These are phyloP conservation scores for Coleophora deauratella DNA, from an alignment of 2,888 invertebrate species.

Conservation along the genomic window DNA sequence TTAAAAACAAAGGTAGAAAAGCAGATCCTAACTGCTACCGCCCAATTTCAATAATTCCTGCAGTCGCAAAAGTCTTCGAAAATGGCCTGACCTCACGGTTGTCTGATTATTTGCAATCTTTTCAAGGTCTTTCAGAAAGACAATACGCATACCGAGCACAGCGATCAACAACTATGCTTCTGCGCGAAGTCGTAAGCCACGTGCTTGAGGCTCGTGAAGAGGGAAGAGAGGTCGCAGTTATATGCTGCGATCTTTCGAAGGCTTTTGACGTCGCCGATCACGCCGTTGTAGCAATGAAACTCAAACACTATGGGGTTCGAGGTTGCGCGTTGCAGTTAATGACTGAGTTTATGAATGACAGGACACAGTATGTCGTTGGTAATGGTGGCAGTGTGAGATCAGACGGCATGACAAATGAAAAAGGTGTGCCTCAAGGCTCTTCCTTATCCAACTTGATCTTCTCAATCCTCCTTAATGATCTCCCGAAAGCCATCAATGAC, in stretches of 20 bases:
- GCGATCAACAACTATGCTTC: constrained; percentile 2
- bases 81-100: constrained; percentile 1
- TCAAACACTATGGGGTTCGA: constrained; percentile 4
- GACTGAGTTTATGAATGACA: neutral
- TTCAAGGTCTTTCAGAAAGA: constrained; percentile 1
- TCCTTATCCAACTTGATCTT: constrained; percentile 1
- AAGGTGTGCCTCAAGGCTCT: constrained; percentile 3
- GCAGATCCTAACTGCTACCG: constrained; percentile 1
- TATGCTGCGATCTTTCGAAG: constrained; percentile 8
- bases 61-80: constrained; percentile 3
- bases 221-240: constrained; percentile 2
- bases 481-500: neutral
- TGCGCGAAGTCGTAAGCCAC: neutral
- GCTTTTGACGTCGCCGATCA: constrained; percentile 11
- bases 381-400: neutral
- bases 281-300: neutral
- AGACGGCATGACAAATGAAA: neutral
- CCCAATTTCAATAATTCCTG: constrained; percentile 5
- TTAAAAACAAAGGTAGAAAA: constrained; percentile 6
- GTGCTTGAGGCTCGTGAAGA: constrained; percentile 2
- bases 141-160: constrained; percentile 5
- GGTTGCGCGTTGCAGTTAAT: neutral
- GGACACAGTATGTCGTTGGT: constrained; percentile 1
- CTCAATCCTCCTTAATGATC: constrained; percentile 1
- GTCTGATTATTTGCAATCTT: neutral